Base-by-base conservation (phyloP, 2,888 invertebrate species). In the Apotomis capreana region DNA sequence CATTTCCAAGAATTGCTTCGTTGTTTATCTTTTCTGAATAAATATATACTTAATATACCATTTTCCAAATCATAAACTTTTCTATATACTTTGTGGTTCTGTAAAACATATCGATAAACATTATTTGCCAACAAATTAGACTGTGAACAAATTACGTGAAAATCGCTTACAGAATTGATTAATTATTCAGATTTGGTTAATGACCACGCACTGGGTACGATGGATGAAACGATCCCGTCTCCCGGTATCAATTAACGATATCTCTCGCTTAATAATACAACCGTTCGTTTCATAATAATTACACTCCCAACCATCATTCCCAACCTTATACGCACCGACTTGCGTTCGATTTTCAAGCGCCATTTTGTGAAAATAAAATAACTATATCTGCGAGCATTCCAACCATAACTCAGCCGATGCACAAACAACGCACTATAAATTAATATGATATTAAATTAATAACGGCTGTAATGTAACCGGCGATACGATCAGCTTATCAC, bases 241-340 rank as follows among this genome's bases (percentile, higher is more conserved):
- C 84, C 80, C 84, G 79, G 78, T 85, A 88, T 86, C 85, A 87
- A 88, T 87, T 87, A 86, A 84, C 84, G 83, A 82, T 82, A 64
- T 49, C 49, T 49, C 49, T 9, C 49, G 49, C 49, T 49, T 49
- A 49, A 49, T 49, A 49, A 49, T 49, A 49, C 49, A 10, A 8
- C 49, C 5, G 49, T 9, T 49, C 10, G 3, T 49, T 10, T 49
- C 49, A 49, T 10, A 10, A 49, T 49, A 0, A 49, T 8, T 49
- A 0, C 49, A 44, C 8, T 6, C 8, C 8, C 15, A 15, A 44
- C n/a, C n/a, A n/a, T 26, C 9, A 9, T 49, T 49, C 9, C 3
- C 8, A 49, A 49, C 49, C 10, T 49, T 49, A 49, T 49, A 49
- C 3, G 9, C 49, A 6, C 3, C 12, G 2, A 8, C 9, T 49